Base-by-base conservation (phyloP, 2,888 invertebrate genomes). In the Thecocarcelia acutangulata region DNA sequence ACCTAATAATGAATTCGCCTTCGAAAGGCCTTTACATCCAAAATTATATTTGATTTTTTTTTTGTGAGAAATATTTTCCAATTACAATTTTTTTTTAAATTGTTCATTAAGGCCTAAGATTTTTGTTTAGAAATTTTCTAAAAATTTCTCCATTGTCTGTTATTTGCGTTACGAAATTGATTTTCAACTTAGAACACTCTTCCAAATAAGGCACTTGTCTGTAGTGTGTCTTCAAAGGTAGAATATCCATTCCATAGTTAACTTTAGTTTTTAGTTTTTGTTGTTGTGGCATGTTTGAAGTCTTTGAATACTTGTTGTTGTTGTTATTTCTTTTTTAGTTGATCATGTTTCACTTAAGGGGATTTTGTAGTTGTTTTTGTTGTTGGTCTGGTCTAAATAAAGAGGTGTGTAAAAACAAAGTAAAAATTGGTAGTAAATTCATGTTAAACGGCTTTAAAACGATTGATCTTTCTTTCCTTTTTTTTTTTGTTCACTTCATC, bases 361-460 rank as follows among this genome's bases (percentile, higher is more conserved):
- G 68, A 63, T 76, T 74, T 63, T 59, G 15, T 72, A 59, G 46
- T 37, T 46, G 33, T 11, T 33, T 13, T 21, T 44, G 44, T 4
- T 21, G 46, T 44, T 61, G 24, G 48, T 52, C 28, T 69, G 76
- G 52, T 69, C 61, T 70, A 72, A 73, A 73, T 73, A 66, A 73
- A 73, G 66, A 73, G 64, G 78, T 79, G 78, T 73, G 72, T 79
- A 46, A 59, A 66, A 73, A 72, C 58, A 72, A 59, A 70, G 50
- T 59, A 50, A 72, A 78, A 66, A 72, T 78, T 78, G 70, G 56
- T 73, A 73, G 72, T 73, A 73, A 79, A 79, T 76, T 59, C 78
- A 78, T 78, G 78, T 78, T 78, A 79, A 73, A 79, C 78, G 78
- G 78, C 66, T 73, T 79, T 37, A 54, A 79, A 66, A 68, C 78